Base-by-base conservation (phyloP, 2,113 vertebrate genomes). In the Pseudorectes ferrugineus region DNA sequence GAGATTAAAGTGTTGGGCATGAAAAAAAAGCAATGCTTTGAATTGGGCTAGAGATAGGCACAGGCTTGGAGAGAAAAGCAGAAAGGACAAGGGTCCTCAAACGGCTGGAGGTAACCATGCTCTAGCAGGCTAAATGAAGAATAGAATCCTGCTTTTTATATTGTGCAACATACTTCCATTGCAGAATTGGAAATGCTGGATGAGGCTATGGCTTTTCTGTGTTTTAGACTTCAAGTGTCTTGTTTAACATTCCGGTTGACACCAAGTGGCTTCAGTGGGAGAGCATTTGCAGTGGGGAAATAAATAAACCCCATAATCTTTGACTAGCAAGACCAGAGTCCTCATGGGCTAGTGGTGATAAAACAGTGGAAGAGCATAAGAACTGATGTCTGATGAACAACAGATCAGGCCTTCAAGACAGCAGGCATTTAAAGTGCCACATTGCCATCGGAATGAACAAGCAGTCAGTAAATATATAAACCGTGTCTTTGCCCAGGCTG, bases 401-500 rank as follows among this genome's bases (percentile, higher is more conserved):
- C 5, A 68, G 22, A 35, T 54, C 26, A 93, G 61, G 31, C 24
- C 36, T 57, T 51, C 48, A n/a, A 58, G 52, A 29, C 12, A 49
- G 29, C 0, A 8, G 49, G 33, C 21, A 38, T 80, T 72, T 29
- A 4, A 63, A 68, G 49, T 40, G 35, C n/a, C 4, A 3, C 11
- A 1, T 19, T 55, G n/a, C 43, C 29, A 38, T 45, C 0, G 0
- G 22, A 57, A 31, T 42, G 43, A 58, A 25, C 0, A 4, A 58
- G 74, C 12, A 40, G n/a, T 14, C 2, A 1, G 17, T 31, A 28
- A 52, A 28, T 25, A 14, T 31, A 20, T 8, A 62, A 57, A 71
- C 33, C 0, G 1, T 15, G 33, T 59, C 33, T 78, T 74, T 77
- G 51, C 33, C 28, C n/a, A 62, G 62, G 25, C 29, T 5, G 0